phyloP scores from a whole-genome alignment of 1,140 invertebrate species.

The Heliconius congener region DNA sequence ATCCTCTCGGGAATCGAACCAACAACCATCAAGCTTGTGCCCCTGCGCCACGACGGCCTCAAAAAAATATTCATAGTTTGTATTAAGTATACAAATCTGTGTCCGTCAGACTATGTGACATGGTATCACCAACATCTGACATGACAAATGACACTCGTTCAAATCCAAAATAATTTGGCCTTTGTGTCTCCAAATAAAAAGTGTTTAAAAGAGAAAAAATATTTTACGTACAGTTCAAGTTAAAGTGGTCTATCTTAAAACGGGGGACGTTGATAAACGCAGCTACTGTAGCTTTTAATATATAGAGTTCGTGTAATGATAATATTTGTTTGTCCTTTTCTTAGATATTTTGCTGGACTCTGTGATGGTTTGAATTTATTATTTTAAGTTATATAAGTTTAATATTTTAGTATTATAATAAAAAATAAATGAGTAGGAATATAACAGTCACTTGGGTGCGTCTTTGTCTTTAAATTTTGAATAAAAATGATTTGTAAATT shows the following conservation, averaged over 20 bases:
- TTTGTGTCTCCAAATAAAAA: constrained; percentile 20
- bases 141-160: constrained; percentile 66
- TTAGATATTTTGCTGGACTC: neutral
- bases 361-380: neutral
- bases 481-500: too few relatives aligned
- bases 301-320: constrained; percentile 38
- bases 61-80: constrained; percentile 70
- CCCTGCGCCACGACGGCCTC: neutral
- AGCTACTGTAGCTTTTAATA: constrained; percentile 42
- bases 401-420: too few relatives aligned
- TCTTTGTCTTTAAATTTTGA: too few relatives aligned
- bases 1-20: too few relatives aligned
- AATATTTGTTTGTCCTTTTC: constrained; percentile 17
- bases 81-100: constrained; percentile 65
- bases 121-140: constrained; percentile 70
- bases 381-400: neutral
- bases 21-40: too few relatives aligned
- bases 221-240: constrained; percentile 37
- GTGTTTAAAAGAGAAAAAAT: constrained; percentile 17
- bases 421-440: too few relatives aligned
- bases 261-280: constrained; percentile 61
- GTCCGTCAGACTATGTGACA: constrained; percentile 63
- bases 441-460: too few relatives aligned
- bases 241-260: constrained; percentile 57
- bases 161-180: constrained; percentile 50